Conservation (phyloP, 23 tunicate species). For the Halocynthia roretzi region DNA sequence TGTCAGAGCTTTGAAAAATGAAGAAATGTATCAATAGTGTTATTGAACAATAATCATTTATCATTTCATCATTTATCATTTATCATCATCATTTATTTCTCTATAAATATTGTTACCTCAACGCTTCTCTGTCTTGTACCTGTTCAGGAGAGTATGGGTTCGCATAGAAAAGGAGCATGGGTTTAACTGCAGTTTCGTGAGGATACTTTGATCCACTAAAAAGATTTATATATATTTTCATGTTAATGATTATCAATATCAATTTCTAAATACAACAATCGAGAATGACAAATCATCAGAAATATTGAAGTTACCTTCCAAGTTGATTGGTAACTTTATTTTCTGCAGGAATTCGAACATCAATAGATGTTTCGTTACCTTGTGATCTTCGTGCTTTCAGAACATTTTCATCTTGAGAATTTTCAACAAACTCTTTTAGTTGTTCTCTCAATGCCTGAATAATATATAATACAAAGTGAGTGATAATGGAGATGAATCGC, state of each 20-base stretch:
- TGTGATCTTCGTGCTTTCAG: conserved; percentile 12
- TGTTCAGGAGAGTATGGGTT: background rate
- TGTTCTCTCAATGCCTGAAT: conserved; percentile 56
- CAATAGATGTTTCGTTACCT: too few relatives aligned
- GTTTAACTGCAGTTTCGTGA: background rate
- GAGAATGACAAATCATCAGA: background rate
- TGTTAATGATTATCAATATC: too few relatives aligned
- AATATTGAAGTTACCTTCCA: background rate
- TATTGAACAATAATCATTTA: too few relatives aligned
- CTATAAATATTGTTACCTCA: too few relatives aligned
- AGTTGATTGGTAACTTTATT: too few relatives aligned
- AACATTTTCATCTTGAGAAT: conserved; percentile 34
- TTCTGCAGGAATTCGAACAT: too few relatives aligned
- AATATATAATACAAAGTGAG: background rate
- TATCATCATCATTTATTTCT: too few relatives aligned
- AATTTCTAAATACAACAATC: background rate
- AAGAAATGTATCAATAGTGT: too few relatives aligned
- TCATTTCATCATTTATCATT: too few relatives aligned
- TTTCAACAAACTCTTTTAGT: conserved; percentile 49
- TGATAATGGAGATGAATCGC: background rate
- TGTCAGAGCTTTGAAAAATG: conserved; percentile 5
- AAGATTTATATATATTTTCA: background rate
- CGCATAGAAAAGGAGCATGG: background rate
- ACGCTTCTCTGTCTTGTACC: background rate
- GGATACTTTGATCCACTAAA: conserved; percentile 5